Evolutionary conservation across 1,140 invertebrate genomes (phyloP).

Genomic region (Diorhabda carinulata): DNA sequence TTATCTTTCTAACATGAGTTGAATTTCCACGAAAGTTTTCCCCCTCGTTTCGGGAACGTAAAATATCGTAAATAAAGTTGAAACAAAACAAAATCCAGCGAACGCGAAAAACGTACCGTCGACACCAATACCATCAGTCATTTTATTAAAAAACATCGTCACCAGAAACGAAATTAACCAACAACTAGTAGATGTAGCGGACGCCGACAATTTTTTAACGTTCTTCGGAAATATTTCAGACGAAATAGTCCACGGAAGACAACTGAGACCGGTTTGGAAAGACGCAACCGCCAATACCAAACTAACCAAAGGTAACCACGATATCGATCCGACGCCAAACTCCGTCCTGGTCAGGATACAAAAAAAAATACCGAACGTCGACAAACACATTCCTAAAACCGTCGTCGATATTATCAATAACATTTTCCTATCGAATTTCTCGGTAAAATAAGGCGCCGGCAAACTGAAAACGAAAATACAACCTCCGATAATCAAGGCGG

Average conservation of each 20-base stretch:
- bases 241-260: constrained; percentile 67
- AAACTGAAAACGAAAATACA: constrained; percentile 58
- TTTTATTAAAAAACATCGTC: constrained; percentile 62
- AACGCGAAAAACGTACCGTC: constrained; percentile 72
- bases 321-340: constrained; percentile 46
- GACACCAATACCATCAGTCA: constrained; percentile 48
- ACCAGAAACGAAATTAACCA: constrained; percentile 67
- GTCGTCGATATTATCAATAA: constrained; percentile 60
- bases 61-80: constrained; percentile 59
- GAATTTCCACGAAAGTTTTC: constrained; percentile 58
- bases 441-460: constrained; percentile 59
- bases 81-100: constrained; percentile 57
- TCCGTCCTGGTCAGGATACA: constrained; percentile 49
- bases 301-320: constrained; percentile 59
- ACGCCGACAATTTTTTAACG: constrained; percentile 64
- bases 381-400: constrained; percentile 53
- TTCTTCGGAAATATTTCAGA: constrained; percentile 70
- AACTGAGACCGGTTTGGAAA: constrained; percentile 63
- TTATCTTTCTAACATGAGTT: constrained; percentile 28
- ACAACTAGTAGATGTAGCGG: constrained; percentile 61
- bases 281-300: constrained; percentile 64
- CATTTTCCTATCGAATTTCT: constrained; percentile 64
- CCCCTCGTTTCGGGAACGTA: constrained; percentile 80
- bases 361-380: constrained; percentile 58
- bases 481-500: constrained; percentile 72